These are phyloP conservation scores for Sorex araneus DNA, from an alignment of 2,113 vertebrate species.

Conservation along the genomic window DNA sequence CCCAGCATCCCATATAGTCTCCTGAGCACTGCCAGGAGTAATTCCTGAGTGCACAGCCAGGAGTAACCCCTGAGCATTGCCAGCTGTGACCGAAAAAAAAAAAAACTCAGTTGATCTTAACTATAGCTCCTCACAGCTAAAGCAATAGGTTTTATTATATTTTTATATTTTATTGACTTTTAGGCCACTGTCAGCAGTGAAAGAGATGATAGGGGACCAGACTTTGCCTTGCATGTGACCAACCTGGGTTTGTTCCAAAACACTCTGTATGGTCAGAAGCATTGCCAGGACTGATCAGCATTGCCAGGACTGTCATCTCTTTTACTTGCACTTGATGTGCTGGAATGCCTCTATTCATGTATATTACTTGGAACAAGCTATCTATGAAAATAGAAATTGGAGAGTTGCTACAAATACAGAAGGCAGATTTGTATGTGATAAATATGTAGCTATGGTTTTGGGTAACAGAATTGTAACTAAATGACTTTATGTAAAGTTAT, in stretches of 20 bases:
- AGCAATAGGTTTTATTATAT: not conserved
- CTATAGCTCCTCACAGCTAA: not conserved
- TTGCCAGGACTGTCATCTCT: no score
- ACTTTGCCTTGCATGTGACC: not conserved
- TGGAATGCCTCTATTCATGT: not conserved
- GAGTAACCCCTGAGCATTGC: no score
- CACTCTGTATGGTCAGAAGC: no score
- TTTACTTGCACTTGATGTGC: constrained; percentile 36
- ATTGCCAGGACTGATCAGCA: no score
- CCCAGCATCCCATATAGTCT: no score
- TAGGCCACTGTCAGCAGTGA: not conserved
- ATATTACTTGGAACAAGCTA: not conserved
- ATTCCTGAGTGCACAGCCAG: no score
- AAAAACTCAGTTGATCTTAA: not conserved
- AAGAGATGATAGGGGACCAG: constrained; percentile 9
- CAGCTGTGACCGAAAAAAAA: no score
- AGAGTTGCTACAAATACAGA: not conserved
- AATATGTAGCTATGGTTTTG: not conserved
- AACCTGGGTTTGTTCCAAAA: not conserved
- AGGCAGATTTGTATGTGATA: not conserved
- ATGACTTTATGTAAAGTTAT: constrained; percentile 40
- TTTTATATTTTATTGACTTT: no score
- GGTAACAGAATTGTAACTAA: constrained; percentile 54
- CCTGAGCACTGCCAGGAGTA: no score
- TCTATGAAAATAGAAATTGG: constrained; percentile 22